Conservation (phyloP, 2,888 invertebrate species). For the Eulithis prunata region DNA sequence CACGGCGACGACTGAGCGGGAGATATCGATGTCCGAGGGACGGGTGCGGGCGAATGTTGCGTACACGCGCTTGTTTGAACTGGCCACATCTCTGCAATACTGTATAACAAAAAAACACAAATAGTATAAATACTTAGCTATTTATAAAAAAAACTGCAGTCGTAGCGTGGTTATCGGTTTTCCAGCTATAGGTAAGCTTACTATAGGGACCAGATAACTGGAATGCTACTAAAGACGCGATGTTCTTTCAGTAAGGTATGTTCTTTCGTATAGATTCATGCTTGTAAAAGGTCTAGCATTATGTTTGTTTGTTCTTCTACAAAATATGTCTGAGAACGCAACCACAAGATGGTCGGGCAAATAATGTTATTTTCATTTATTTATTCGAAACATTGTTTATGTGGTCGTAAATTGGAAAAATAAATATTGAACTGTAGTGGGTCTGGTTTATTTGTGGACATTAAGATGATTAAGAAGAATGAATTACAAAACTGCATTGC, state of each 20-base stretch:
- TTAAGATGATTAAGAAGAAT: background rate
- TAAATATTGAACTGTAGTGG: background rate
- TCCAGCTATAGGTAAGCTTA: no score
- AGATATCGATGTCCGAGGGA: slow-evolving; percentile 97
- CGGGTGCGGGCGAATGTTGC: slow-evolving; percentile 96
- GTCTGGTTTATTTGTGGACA: slow-evolving; percentile 1
- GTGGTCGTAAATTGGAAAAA: background rate
- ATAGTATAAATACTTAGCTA: no score
- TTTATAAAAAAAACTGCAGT: no score
- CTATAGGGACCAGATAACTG: no score
- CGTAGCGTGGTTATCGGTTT: no score
- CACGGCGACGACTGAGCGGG: slow-evolving; percentile 95
- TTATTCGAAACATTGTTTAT: background rate
- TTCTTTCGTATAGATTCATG: no score
- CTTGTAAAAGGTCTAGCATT: no score
- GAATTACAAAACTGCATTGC: background rate
- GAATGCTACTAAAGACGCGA: no score
- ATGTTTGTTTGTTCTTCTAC: no score
- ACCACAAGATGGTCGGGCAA: background rate
- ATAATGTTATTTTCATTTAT: background rate
- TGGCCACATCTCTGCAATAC: slow-evolving; percentile 96
- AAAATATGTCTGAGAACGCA: background rate
- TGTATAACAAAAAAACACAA: slow-evolving; percentile 65
- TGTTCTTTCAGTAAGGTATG: no score
- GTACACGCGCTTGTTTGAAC: slow-evolving; percentile 94